Evolutionary conservation across 2,113 vertebrate genomes (phyloP), one percentile per base, ranked within the genome.

Genomic region (Cyanocitta stelleri): DNA sequence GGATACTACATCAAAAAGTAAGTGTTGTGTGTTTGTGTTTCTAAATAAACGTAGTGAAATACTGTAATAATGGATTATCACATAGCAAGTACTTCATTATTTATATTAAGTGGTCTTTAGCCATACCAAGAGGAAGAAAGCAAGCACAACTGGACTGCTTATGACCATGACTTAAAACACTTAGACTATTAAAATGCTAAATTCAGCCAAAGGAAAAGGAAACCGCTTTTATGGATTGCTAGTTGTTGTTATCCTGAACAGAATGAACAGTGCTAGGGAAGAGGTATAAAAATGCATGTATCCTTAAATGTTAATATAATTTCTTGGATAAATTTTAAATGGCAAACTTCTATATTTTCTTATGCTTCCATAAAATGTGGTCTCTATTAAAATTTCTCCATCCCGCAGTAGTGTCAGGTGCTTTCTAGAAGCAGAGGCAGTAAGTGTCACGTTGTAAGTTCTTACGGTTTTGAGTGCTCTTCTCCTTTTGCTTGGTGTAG

Each of bases 21-120:
- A 95, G 93, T 91, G 87, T 72, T 93, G 79, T 86, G 85, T 95
- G 72, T 90, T 93, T 86, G 85, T 74, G 55, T 89, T 95, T 83
- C 79, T 68, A 32, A 89, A 39, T 69, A 87, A 96, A 62, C 2
- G 3, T 85, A 87, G 79, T 68, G 55, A 93, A 93, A 90, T 88
- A 52, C 76, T 72, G 51, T 94, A 79, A 88, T 74, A 73, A 59
- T 29, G 52, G 56, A 89, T 73, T 94, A 43, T n/a, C 44, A 24
- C 82, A 52, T 75, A 90, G 83, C 52, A 83, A 96, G 37, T 81
- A 71, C 56, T 94, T 77, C 16, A 33, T 83, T 90, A 85, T 85
- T 91, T 88, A 73, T 91, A 80, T 72, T 56, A 32, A 55, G 48
- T 30, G 33, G n/a, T 84, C 90, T 63, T 80, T 49, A 94, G 58